Base-by-base conservation (phyloP, 2,888 invertebrate genomes). In the Cremastinae sp. region DNA sequence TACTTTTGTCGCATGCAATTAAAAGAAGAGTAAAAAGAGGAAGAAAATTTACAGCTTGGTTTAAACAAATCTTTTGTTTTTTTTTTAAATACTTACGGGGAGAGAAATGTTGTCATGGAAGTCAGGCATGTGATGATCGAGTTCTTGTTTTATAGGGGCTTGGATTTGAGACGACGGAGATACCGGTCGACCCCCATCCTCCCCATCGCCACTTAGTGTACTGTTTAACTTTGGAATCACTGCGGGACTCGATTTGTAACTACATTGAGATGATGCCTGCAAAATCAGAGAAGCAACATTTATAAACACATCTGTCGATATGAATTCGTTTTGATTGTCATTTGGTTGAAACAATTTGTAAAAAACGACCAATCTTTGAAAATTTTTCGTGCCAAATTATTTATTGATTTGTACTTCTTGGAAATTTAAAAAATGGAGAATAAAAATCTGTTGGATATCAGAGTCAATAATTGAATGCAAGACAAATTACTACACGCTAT, bases 61-160 rank as follows among this genome's bases (percentile, higher is more conserved):
- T n/a, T n/a, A n/a, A n/a, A n/a, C n/a, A n/a, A n/a, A n/a, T 18
- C 22, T 16, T 5, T 2, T 41, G n/a, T 41, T 41, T 41, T 41
- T 41, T 45, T 45, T 45, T 2, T 28, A 5, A 35, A 55, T 82
- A 85, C 90, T 89, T 84, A 90, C 90, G 81, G 89, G 87, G 80
- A 91, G 84, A 86, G 90, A 90, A 82, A 90, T 88, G 83, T 89
- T 89, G 84, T 90, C 86, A 82, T 89, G 90, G 83, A 90, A 90
- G 82, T 91, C 91, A 79, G 90, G 88, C 84, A 91, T 86, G 70
- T 89, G 89, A 88, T 92, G 93, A 75, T 89, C 89, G 75, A 93
- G 91, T 90, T 94, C 94, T 90, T 93, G 93, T 90, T 94, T 94
- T 83, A 93, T 91, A 85, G 91, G 91, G 82, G 89, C 86, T 82